Evolutionary conservation across 2,113 vertebrate genomes (phyloP).

Genomic region (Ranitomeya imitator): DNA sequence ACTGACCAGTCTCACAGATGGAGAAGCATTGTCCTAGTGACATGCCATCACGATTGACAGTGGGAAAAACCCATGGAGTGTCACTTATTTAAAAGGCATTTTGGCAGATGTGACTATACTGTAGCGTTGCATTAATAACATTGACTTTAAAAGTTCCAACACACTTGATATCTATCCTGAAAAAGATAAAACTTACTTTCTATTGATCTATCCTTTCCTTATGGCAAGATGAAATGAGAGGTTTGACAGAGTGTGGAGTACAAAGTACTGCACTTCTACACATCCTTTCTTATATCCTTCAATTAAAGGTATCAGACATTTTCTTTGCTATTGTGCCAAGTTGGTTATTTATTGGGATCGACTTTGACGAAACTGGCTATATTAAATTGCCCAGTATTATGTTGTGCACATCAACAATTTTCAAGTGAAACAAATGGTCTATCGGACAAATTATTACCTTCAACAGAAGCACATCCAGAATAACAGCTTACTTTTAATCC

Average conservation of each 20-base stretch:
- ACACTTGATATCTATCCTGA: not conserved
- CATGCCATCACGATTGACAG: too few species aligned
- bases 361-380: slow-evolving; percentile 12
- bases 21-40: too few species aligned
- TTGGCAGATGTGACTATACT: too few species aligned
- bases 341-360: not conserved
- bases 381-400: slow-evolving; percentile 31
- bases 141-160: not conserved
- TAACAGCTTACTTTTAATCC: slow-evolving; percentile 54
- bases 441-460: slow-evolving; percentile 50
- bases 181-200: not conserved
- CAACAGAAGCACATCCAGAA: slow-evolving; percentile 32
- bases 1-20: too few species aligned
- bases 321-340: not conserved
- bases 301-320: not conserved
- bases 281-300: not conserved
- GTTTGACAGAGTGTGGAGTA: not conserved
- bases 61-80: too few species aligned
- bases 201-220: not conserved
- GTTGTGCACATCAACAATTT: slow-evolving; percentile 20
- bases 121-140: not conserved
- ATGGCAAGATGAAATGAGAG: not conserved
- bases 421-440: slow-evolving; percentile 53
- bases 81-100: too few species aligned
- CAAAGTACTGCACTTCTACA: not conserved